These are phyloP conservation scores for Chlorops oryzae DNA, from an alignment of 1,140 invertebrate genomes.

Conservation along the genomic window DNA sequence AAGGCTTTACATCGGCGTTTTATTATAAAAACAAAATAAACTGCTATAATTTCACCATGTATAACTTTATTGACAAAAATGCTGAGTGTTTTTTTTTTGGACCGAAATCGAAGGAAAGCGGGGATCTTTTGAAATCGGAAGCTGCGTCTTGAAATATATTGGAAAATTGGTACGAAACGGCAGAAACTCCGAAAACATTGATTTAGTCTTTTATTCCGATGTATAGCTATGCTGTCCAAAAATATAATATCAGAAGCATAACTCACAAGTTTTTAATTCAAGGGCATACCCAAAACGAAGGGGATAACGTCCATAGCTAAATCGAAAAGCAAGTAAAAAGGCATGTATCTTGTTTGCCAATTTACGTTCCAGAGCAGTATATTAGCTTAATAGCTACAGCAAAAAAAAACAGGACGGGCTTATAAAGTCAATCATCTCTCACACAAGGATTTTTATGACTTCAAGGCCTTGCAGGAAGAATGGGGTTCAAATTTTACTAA, in stretches of 20 bases:
- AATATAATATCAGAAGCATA: conserved; percentile 6
- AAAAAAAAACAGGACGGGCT: too few species aligned
- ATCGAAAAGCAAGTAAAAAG: conserved; percentile 4
- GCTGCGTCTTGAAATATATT: conserved; percentile 6
- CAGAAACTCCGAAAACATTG: neutral
- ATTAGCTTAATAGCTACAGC: too few species aligned
- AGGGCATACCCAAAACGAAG: conserved; percentile 5
- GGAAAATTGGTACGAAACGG: neutral
- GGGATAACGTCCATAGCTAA: conserved; percentile 6
- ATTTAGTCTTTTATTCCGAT: conserved; percentile 4
- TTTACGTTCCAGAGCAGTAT: too few species aligned
- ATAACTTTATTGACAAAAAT: neutral
- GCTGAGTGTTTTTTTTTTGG: conserved; percentile 10
- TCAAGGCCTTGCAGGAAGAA: too few species aligned
- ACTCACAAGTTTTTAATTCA: conserved; percentile 9
- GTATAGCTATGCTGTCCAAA: conserved; percentile 7
- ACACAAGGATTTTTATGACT: too few species aligned
- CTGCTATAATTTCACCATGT: conserved; percentile 35
- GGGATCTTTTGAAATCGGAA: conserved; percentile 8
- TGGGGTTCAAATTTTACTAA: too few species aligned
- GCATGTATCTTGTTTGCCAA: too few species aligned
- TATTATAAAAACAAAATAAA: conserved; percentile 43
- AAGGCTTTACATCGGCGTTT: conserved; percentile 37
- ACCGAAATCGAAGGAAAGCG: conserved; percentile 8
- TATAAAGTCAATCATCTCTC: too few species aligned